Conservation (phyloP, 2,797 vertebrate species). For the Cheirogaleus major region DNA sequence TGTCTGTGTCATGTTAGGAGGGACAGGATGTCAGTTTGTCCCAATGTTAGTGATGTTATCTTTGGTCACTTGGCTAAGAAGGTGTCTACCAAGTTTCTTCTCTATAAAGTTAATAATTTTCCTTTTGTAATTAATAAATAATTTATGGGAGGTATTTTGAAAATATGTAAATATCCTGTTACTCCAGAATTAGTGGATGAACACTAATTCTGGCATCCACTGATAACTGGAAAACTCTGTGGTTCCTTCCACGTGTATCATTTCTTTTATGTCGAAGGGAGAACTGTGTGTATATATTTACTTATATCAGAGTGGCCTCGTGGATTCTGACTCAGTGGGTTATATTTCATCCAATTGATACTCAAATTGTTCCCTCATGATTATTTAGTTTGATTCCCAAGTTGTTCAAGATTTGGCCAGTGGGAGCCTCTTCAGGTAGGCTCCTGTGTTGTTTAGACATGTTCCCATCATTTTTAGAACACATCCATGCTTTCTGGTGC, state of each 20-base stretch:
- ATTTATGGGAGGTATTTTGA: neutral
- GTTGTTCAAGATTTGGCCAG: neutral
- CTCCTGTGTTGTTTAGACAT: neutral
- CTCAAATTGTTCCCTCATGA: neutral
- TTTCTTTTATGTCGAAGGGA: neutral
- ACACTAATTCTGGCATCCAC: neutral
- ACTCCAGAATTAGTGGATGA: too few relatives aligned
- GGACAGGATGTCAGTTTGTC: neutral
- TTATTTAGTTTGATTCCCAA: neutral
- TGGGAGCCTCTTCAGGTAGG: neutral
- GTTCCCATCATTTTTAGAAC: too few relatives aligned
- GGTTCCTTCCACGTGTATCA: neutral
- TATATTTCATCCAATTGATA: neutral
- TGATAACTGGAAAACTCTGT: neutral
- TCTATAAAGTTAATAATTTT: neutral
- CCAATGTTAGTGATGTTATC: neutral
- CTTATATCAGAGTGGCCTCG: neutral
- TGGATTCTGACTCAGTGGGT: neutral
- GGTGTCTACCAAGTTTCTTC: neutral
- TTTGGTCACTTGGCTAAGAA: neutral
- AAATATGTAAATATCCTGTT: neutral
- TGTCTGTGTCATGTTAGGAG: neutral
- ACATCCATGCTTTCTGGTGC: neutral
- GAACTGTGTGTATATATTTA: neutral
- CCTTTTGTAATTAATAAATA: neutral